Percentiles rank a stretch among this genome's conserved stretches.
These are phyloP conservation scores for Helicoverpa zea DNA, from an alignment of 1,140 invertebrate genomes.

Conservation along the genomic window DNA sequence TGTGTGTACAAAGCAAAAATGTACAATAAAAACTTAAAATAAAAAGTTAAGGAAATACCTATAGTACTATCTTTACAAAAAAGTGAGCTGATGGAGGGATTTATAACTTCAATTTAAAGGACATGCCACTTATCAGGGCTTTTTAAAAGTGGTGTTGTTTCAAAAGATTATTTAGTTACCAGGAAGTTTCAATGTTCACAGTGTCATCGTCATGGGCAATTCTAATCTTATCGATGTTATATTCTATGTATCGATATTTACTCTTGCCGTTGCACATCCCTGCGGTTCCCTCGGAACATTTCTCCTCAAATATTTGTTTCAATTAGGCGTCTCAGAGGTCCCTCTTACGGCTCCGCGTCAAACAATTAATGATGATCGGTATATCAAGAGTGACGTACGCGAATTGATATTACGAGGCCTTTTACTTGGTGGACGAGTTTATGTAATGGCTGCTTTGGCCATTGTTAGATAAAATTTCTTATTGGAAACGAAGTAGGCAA, in stretches of 20 bases:
- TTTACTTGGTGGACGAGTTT: constrained; percentile 19
- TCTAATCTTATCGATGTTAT: neutral
- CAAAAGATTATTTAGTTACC: neutral
- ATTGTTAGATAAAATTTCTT: neutral
- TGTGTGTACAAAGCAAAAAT: neutral
- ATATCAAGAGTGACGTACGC: constrained; percentile 66
- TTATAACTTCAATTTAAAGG: too few relatives aligned
- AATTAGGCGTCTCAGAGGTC: constrained; percentile 73
- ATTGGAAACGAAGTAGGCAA: neutral
- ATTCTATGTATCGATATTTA: constrained; percentile 32
- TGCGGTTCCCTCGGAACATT: constrained; percentile 56
- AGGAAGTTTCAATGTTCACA: neutral
- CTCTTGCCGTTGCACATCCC: constrained; percentile 7
- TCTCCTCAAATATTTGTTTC: constrained; percentile 81
- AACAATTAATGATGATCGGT: constrained; percentile 73
- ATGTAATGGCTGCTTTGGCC: constrained; percentile 14
- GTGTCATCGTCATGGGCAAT: neutral
- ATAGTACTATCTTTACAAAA: too few relatives aligned
- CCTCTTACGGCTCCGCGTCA: constrained; percentile 63
- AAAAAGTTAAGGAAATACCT: too few relatives aligned
- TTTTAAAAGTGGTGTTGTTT: neutral
- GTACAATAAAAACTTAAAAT: too few relatives aligned
- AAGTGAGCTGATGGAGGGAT: too few relatives aligned
- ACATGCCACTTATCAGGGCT: too few relatives aligned
- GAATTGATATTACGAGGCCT: constrained; percentile 47